Base-by-base conservation (phyloP, 2,797 vertebrate species). In the Crossoptilon crossoptilon region DNA sequence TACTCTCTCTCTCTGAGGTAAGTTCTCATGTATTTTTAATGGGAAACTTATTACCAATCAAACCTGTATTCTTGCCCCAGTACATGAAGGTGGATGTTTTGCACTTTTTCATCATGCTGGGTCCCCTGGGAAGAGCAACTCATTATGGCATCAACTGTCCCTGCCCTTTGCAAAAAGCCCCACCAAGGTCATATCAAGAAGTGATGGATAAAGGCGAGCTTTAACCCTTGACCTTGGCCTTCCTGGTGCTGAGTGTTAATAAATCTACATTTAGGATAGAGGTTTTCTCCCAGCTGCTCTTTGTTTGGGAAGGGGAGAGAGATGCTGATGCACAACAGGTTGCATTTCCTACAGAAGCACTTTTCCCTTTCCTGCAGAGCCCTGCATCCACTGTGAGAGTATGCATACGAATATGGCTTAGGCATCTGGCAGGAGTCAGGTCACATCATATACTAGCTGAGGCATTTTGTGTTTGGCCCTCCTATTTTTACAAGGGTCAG, bases 151-250 rank as follows among this genome's bases (percentile, higher is more conserved):
- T 96, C 95, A 95, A 94, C 91, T 92, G 87, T 94, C 95, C 90
- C 88, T 96, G 93, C 85, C 91, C 94, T 95, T 95, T 96, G 89
- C 89, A 94, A 88, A 93, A 71, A 53, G 67, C 76, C 77, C 74
- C 56, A 90, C 93, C 92, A 96, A 95, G 94, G 95, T 96, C 93
- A 84, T 76, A 84, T 84, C 74, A 64, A 68, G 89, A 91, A 82
- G 89, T 96, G 94, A 96, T 95, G 94, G 92, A 96, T 95, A 96
- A 95, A 96, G 91, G 88, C 67, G 0, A 90, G 91, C 35, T 95
- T 96, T 96, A 96, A 95, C 96, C 96, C 87, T 90, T 96, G 96
- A 95, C 95, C 96, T 88, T 95, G 89, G 89, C 84, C 84, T 96
- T 91, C 80, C 92, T 88, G 77, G 89, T 95, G 91, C 77, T 79